Base-by-base conservation (phyloP, 2,888 invertebrate genomes). In the Cheilosia urbana region DNA sequence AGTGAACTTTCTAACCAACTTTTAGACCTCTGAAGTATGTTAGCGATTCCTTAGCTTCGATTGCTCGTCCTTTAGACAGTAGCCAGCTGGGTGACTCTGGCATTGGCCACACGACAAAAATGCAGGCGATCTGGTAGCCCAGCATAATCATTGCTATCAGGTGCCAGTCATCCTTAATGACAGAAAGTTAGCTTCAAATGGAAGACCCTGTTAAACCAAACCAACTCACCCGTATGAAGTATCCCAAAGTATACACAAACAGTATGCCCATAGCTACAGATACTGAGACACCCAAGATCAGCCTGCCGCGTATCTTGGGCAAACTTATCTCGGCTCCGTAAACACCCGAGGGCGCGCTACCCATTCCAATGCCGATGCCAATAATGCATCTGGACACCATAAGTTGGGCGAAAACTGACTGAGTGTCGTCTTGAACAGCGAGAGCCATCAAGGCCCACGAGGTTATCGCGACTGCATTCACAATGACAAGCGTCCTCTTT, bases 11-110 rank as follows among this genome's bases (percentile, higher is more conserved):
- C 30, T 57, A 57, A 79, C 78, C 80, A 49, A 17, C 21, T 1
- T 89, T 88, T 90, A 94, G 60, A 91, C 95, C 95, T 88, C 95
- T 92, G 66, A 95, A 93, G 93, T 94, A 95, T 53, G 93, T 92
- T 55, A 95, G 94, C 0, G 95, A 92, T 66, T 93, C 92, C 5
- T 93, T 92, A 0, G 96, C 95, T 76, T 94, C 93, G 27, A 93
- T 93, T 0, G 93, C 89, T 47, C 93, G 93, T 4, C 94, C 94
- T 88, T 94, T 94, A 2, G 94, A 93, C 5, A 95, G 93, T 42
- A 96, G 90, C 95, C 96, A 96, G 4, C 93, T 93, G 0, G 96
- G 96, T 47, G 95, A 94, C 90, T 96, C 96, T 0, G 95, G 95
- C 9, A 94, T 91, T 4, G 94, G 91, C 6, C 93, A 90, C 11